Evolutionary conservation across 2,888 invertebrate species (phyloP).

Genomic region (Sturmia bella): DNA sequence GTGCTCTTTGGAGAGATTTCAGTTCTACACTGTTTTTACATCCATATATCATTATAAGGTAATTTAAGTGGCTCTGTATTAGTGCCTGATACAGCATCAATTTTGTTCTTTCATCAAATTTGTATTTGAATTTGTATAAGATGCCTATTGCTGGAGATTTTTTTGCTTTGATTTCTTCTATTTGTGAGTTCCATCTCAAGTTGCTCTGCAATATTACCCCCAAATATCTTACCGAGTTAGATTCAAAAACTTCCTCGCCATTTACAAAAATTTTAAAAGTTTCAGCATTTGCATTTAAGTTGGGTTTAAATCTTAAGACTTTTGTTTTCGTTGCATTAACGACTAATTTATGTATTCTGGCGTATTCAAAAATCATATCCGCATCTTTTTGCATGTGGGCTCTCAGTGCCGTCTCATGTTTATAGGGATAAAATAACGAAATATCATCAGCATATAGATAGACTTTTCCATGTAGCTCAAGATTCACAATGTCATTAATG

Average conservation of each 20-base stretch:
- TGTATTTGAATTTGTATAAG: no score
- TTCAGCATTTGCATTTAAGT: background rate
- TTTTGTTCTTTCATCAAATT: no score
- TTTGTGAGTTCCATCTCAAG: conserved; percentile 1
- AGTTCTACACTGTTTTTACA: background rate
- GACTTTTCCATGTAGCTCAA: background rate
- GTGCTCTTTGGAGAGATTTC: background rate
- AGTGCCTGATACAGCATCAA: background rate
- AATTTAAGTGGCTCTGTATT: background rate
- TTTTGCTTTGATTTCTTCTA: no score
- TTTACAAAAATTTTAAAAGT: background rate
- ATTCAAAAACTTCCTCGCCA: background rate
- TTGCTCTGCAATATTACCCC: background rate
- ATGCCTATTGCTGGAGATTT: no score
- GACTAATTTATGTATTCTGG: background rate
- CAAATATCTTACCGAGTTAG: no score
- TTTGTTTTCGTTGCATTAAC: background rate
- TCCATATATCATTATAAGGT: background rate
- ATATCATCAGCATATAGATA: background rate
- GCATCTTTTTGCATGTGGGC: background rate
- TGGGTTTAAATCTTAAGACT: background rate
- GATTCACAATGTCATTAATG: no score
- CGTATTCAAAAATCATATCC: background rate
- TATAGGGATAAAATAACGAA: background rate
- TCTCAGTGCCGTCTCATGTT: background rate